A percentile compares a stretch with the other conserved stretches of the same genome.
Conservation (phyloP, 1,140 invertebrate genomes). For the Rhyacophila brunnea region DNA sequence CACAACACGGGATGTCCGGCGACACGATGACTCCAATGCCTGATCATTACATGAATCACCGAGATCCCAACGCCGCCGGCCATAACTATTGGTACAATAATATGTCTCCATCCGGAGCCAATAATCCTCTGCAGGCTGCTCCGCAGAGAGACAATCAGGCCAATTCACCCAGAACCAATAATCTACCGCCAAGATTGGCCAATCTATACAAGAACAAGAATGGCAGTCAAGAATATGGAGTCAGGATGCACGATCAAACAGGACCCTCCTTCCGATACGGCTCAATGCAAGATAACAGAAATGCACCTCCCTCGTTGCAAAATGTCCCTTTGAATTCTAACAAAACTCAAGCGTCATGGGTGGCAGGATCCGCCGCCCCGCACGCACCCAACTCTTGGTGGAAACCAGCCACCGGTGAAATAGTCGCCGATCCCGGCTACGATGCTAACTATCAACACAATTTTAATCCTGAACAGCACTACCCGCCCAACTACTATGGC, state of each 20-base stretch:
- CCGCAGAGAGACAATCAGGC: not conserved
- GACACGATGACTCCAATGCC: not conserved
- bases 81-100: constrained; percentile 24
- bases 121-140: constrained; percentile 30
- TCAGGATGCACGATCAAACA: not conserved
- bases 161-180: constrained; percentile 36
- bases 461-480: not conserved
- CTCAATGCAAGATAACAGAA: not conserved
- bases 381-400: constrained; percentile 14
- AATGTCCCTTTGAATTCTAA: not conserved
- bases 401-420: constrained; percentile 6
- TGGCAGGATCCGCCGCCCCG: not conserved
- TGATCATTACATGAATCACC: constrained; percentile 15
- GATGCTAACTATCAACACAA: constrained; percentile 6
- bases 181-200: constrained; percentile 47
- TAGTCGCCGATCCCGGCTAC: not conserved
- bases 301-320: not conserved
- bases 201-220: constrained; percentile 22
- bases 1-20: not conserved
- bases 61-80: constrained; percentile 2
- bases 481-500: not conserved
- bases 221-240: not conserved
- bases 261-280: not conserved
- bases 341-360: not conserved
- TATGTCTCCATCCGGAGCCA: too few relatives aligned